Evolutionary conservation across 2,113 vertebrate genomes (phyloP).

Genomic region (Poecile atricapillus): DNA sequence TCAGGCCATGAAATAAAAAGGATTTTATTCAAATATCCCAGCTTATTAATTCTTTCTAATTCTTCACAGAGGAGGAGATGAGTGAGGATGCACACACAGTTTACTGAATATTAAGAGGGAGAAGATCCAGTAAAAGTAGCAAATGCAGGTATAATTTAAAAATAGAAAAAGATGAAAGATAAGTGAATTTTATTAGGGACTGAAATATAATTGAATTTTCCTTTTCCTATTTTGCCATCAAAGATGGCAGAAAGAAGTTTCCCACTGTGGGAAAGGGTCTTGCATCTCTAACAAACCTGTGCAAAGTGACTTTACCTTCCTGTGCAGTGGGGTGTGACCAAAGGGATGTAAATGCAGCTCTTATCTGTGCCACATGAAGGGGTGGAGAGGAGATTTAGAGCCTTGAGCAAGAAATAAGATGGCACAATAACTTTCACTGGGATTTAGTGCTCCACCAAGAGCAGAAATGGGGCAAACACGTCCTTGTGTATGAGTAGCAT

Average conservation of each 20-base stretch:
- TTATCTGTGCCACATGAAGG: conserved; percentile 31
- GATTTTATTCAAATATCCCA: conserved; percentile 44
- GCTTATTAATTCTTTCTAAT: conserved; percentile 62
- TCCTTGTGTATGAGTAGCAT: background rate
- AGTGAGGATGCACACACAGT: background rate
- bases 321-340: conserved; percentile 27
- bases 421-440: background rate
- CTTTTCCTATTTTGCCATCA: conserved; percentile 24
- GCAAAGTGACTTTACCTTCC: conserved; percentile 13
- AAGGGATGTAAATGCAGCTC: conserved; percentile 32
- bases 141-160: conserved; percentile 32
- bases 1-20: conserved; percentile 48
- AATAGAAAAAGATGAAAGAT: conserved; percentile 24
- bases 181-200: conserved; percentile 36
- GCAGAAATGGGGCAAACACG: background rate
- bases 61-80: conserved; percentile 37
- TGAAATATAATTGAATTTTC: conserved; percentile 41
- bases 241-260: conserved; percentile 28
- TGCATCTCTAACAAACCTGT: conserved; percentile 27
- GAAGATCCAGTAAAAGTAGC: background rate
- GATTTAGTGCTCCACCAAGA: background rate
- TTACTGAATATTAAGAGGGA: conserved; percentile 36
- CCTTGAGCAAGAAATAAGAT: background rate
- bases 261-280: conserved; percentile 11
- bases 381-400: conserved; percentile 20